These are phyloP conservation scores for Rhinopomastus cyanomelas DNA, from an alignment of 2,113 vertebrate species.

Conservation along the genomic window DNA sequence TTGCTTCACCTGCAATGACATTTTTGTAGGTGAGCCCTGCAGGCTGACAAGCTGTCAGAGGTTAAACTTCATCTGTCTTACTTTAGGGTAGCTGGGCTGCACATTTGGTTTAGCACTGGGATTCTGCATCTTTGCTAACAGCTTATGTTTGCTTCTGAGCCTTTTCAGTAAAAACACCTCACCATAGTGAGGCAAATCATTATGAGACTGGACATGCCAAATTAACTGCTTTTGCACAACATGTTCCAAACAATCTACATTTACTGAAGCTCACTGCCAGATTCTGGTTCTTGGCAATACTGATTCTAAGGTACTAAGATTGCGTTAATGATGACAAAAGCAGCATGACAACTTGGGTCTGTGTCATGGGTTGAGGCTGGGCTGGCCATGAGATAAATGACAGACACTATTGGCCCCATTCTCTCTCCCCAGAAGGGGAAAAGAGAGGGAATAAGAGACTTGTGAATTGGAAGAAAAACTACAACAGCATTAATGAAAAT, in stretches of 20 bases:
- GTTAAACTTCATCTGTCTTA: not conserved
- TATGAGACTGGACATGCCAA: not conserved
- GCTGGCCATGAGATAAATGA: too few species aligned
- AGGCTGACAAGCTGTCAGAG: not conserved
- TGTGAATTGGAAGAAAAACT: too few species aligned
- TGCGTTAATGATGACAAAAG: not conserved
- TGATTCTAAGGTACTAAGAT: not conserved
- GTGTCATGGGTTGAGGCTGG: too few species aligned
- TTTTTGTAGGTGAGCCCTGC: not conserved
- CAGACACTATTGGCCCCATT: too few species aligned
- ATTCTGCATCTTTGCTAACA: not conserved
- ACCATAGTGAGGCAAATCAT: not conserved
- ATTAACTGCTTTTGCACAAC: not conserved
- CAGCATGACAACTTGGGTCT: not conserved
- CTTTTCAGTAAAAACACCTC: not conserved
- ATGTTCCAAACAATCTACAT: not conserved
- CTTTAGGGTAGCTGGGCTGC: not conserved
- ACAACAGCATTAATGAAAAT: too few species aligned
- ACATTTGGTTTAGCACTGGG: not conserved
- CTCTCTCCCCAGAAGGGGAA: too few species aligned
- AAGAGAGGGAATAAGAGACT: too few species aligned
- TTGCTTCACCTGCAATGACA: slow-evolving; percentile 72
- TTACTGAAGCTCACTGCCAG: not conserved
- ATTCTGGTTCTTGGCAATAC: not conserved
- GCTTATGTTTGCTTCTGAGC: not conserved